Conservation (phyloP, 2,888 invertebrate species). For the Drosophila niveifrons region DNA sequence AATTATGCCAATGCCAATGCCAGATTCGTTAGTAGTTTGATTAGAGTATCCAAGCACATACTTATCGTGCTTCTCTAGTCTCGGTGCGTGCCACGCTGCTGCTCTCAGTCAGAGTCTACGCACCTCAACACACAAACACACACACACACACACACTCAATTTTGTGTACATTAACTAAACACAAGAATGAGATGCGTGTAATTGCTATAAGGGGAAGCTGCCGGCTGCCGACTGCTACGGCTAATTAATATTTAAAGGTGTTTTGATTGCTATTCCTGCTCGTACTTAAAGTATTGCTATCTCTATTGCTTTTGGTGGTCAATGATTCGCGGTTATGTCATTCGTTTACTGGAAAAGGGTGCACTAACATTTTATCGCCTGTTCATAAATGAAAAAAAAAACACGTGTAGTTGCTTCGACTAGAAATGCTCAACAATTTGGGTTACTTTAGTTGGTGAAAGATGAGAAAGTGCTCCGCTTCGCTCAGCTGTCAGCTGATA, state of each 20-base stretch:
- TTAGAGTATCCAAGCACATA: slow-evolving; percentile 41
- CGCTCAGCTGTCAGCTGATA: slow-evolving; percentile 13
- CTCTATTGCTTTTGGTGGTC: slow-evolving; percentile 8
- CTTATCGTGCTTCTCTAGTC: background rate
- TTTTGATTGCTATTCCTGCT: slow-evolving; percentile 54
- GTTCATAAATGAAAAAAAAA: slow-evolving; percentile 1
- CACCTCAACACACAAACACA: slow-evolving; percentile 73
- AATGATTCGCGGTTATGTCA: slow-evolving; percentile 64
- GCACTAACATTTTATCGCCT: slow-evolving; percentile 24
- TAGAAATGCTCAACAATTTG: slow-evolving; percentile 36
- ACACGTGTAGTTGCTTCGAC: slow-evolving; percentile 2
- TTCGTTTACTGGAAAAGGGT: slow-evolving; percentile 49
- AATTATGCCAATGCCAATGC: slow-evolving; percentile 64
- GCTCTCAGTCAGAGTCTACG: slow-evolving; percentile 57
- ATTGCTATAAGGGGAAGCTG: slow-evolving; percentile 49
- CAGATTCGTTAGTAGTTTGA: slow-evolving; percentile 51
- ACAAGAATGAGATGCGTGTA: slow-evolving; percentile 22
- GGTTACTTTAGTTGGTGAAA: slow-evolving; percentile 58
- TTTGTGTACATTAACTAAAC: slow-evolving; percentile 35
- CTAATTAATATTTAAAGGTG: slow-evolving; percentile 79
- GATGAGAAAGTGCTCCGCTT: slow-evolving; percentile 53
- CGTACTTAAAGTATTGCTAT: background rate
- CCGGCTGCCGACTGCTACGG: slow-evolving; percentile 43
- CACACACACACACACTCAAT: slow-evolving; percentile 63
- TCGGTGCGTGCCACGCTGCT: slow-evolving; percentile 12